A percentile compares a stretch with the other conserved stretches of the same genome.
These are phyloP conservation scores for Lasioglossum zephyrum DNA, from an alignment of 2,888 invertebrate species.

Conservation along the genomic window DNA sequence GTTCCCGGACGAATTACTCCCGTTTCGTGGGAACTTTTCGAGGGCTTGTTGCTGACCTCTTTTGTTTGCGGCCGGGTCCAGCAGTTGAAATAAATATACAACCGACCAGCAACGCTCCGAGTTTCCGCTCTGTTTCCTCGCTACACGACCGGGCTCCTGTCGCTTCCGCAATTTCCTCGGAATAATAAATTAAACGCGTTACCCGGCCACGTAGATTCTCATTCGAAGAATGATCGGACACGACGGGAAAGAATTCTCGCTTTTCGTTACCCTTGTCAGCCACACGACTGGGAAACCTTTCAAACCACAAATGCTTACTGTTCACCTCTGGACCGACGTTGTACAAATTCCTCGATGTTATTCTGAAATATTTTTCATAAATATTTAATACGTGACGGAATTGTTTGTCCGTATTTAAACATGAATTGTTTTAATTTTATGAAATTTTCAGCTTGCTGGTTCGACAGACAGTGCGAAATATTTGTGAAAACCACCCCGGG, in stretches of 20 bases:
- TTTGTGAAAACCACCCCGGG: no score
- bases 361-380: no score
- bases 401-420: no score
- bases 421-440: no score
- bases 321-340: not conserved
- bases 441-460: no score
- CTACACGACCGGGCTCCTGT: not conserved
- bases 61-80: not conserved
- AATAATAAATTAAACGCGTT: not conserved
- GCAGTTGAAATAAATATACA: not conserved
- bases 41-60: not conserved
- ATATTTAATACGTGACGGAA: no score
- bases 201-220: not conserved
- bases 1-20: not conserved
- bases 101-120: not conserved
- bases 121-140: conserved; percentile 3
- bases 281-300: not conserved
- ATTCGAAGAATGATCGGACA: not conserved
- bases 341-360: no score
- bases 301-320: not conserved
- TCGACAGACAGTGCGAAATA: no score
- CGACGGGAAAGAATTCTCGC: not conserved
- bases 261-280: not conserved
- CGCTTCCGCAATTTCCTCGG: not conserved
- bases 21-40: not conserved